phyloP scores from a whole-genome alignment of 2,113 vertebrate species.

The Tursiops truncatus region DNA sequence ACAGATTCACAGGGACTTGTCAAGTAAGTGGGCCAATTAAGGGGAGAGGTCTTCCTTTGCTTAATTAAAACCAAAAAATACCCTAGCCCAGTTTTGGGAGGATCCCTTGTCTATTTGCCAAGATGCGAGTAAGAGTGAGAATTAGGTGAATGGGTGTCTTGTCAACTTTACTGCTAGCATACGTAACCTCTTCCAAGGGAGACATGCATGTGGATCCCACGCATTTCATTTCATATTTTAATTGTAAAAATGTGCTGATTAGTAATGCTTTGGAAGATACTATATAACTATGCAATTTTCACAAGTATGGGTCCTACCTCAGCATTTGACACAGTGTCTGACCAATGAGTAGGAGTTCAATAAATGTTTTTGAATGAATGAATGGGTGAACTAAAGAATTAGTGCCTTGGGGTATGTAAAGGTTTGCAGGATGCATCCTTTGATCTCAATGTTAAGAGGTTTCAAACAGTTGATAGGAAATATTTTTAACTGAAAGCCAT shows the following conservation, averaged over 20 bases:
- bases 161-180: not conserved
- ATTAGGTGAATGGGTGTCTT: not conserved
- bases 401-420: not conserved
- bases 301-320: not conserved
- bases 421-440: not conserved
- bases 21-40: slow-evolving; percentile 25
- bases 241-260: not conserved
- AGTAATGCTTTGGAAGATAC: not conserved
- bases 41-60: not conserved
- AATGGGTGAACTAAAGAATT: not conserved
- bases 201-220: not conserved
- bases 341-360: not conserved
- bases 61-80: slow-evolving; percentile 36
- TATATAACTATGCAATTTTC: not conserved
- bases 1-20: not conserved
- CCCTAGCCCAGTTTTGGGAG: not conserved
- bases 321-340: not conserved
- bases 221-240: slow-evolving; percentile 28
- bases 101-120: not conserved
- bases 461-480: slow-evolving; percentile 6
- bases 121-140: not conserved
- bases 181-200: not conserved
- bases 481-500: slow-evolving; percentile 50
- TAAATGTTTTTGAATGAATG: not conserved
- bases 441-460: not conserved